Evolutionary conservation across 2,888 invertebrate genomes (phyloP).

Genomic region (Aethes cnicana): DNA sequence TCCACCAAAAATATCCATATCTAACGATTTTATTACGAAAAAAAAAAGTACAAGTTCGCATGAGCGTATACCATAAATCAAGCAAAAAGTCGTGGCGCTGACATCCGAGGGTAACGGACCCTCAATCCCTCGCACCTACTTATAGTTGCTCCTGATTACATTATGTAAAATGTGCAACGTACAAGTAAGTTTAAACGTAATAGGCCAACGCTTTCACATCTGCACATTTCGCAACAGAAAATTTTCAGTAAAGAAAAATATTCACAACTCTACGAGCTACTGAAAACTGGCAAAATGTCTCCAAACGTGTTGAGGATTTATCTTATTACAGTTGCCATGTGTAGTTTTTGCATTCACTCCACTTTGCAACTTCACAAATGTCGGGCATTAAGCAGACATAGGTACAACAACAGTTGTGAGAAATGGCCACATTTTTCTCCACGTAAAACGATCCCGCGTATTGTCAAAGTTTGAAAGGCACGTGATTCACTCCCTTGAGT

Average conservation of each 20-base stretch:
- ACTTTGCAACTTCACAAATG: slow-evolving; percentile 50
- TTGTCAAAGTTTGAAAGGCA: slow-evolving; percentile 60
- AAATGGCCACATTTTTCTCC: slow-evolving; percentile 58
- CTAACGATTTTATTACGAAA: slow-evolving; percentile 11
- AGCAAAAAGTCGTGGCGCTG: slow-evolving; percentile 4
- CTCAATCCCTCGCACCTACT: slow-evolving; percentile 18
- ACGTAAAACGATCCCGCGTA: slow-evolving; percentile 59
- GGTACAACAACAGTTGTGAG: slow-evolving; percentile 50
- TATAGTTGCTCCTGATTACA: slow-evolving; percentile 22
- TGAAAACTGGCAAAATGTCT: slow-evolving; percentile 33
- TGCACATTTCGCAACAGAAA: slow-evolving; percentile 11
- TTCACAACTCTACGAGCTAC: slow-evolving; percentile 9
- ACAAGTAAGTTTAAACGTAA: slow-evolving; percentile 6
- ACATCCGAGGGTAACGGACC: slow-evolving; percentile 22
- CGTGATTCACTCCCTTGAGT: slow-evolving; percentile 52
- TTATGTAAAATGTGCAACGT: slow-evolving; percentile 11
- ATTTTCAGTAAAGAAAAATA: slow-evolving; percentile 12
- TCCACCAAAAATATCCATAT: not conserved
- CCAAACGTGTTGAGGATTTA: slow-evolving; percentile 35
- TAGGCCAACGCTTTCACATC: slow-evolving; percentile 10
- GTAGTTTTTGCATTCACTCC: slow-evolving; percentile 36
- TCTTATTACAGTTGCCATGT: slow-evolving; percentile 37
- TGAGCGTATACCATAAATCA: slow-evolving; percentile 22
- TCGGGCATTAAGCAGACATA: slow-evolving; percentile 43
- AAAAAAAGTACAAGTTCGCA: slow-evolving; percentile 10